Evolutionary conservation across 64 coral and sea anemone species (phyloP).

Genomic region (Pachyseris speciosa): DNA sequence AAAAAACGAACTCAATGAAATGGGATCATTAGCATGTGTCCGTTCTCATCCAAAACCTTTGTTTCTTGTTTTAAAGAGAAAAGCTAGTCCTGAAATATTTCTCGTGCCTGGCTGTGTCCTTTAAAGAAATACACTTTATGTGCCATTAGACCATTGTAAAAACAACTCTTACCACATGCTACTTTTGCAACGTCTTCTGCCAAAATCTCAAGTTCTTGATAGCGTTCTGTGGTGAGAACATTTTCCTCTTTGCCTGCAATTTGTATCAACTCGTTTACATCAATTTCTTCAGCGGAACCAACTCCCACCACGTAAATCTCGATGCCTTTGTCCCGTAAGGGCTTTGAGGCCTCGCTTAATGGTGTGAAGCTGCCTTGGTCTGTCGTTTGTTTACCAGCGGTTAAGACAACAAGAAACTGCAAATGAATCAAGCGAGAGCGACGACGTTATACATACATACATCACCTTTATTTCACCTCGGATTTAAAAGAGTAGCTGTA

Average conservation of each 20-base stretch:
- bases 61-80: no score
- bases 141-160: neutral
- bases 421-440: neutral
- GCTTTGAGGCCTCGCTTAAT: neutral
- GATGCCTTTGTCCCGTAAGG: constrained; percentile 28
- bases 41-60: no score
- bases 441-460: no score
- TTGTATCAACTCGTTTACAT: constrained; percentile 36
- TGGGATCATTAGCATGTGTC: neutral
- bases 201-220: constrained; percentile 11
- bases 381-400: constrained; percentile 22
- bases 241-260: constrained; percentile 45
- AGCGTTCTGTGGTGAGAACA: constrained; percentile 31
- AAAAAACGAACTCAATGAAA: neutral
- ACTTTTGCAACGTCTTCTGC: constrained; percentile 68
- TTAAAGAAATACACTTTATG: neutral
- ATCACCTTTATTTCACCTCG: no score
- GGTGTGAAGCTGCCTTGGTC: constrained; percentile 5
- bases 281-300: constrained; percentile 24
- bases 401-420: constrained; percentile 10
- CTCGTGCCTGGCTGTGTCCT: no score
- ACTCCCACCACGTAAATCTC: constrained; percentile 50
- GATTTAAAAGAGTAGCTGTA: no score
- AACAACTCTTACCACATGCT: constrained; percentile 51
- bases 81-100: no score